These are phyloP conservation scores for Drosophila austrosaltans DNA, from an alignment of 2,888 invertebrate genomes.

Conservation along the genomic window DNA sequence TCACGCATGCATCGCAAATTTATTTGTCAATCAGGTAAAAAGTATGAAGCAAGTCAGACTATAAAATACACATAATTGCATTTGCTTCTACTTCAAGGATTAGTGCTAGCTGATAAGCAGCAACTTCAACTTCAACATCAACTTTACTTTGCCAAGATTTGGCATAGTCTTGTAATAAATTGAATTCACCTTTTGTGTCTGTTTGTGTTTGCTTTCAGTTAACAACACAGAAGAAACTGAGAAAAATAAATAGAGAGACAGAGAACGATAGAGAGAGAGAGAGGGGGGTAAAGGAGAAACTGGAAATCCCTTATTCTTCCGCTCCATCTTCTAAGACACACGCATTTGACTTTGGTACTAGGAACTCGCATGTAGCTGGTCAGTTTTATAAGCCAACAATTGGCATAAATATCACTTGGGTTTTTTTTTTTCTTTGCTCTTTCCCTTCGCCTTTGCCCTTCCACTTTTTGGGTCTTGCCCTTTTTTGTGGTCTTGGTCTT, in stretches of 20 bases:
- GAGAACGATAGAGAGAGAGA: background rate
- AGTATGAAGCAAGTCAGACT: constrained; percentile 67
- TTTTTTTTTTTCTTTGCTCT: constrained; percentile 11
- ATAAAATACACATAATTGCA: constrained; percentile 79
- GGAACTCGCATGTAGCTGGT: constrained; percentile 53
- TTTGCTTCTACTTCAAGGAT: constrained; percentile 65
- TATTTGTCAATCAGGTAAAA: constrained; percentile 75
- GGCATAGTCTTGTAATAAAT: constrained; percentile 72
- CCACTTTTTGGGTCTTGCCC: constrained; percentile 18
- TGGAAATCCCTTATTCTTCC: constrained; percentile 44
- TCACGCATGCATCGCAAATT: constrained; percentile 75
- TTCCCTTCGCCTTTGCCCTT: constrained; percentile 68
- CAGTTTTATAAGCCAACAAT: constrained; percentile 68
- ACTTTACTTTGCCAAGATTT: constrained; percentile 45
- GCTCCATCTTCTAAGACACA: constrained; percentile 72
- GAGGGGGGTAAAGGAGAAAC: background rate
- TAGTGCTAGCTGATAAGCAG: constrained; percentile 62
- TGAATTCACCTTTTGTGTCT: constrained; percentile 75
- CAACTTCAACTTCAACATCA: constrained; percentile 66
- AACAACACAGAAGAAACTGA: constrained; percentile 34
- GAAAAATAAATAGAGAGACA: background rate
- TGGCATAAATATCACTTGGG: constrained; percentile 76
- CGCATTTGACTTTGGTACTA: constrained; percentile 2
- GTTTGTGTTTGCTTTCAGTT: constrained; percentile 66
- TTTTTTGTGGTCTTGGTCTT: background rate